These are phyloP conservation scores for Syrmaticus mikado DNA, from an alignment of 2,113 vertebrate species.

Conservation along the genomic window DNA sequence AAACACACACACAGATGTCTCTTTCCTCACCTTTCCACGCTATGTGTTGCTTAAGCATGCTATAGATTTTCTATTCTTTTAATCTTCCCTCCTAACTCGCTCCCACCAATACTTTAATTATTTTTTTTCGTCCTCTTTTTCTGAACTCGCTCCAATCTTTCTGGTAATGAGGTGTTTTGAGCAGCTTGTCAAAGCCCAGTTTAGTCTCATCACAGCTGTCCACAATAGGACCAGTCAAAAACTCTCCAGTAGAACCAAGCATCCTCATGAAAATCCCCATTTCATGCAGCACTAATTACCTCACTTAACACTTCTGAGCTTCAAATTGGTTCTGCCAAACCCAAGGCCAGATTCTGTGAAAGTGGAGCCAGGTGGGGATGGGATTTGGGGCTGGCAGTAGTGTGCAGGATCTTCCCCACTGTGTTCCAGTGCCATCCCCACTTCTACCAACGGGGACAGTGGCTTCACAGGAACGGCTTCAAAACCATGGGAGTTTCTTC, in stretches of 20 bases:
- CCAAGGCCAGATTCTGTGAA: background rate
- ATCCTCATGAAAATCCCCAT: background rate
- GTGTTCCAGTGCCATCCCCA: background rate
- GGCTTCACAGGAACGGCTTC: background rate
- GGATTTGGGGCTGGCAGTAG: background rate
- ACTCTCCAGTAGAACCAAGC: background rate
- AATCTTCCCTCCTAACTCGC: background rate
- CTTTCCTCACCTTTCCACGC: background rate
- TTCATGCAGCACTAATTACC: background rate
- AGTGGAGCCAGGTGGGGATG: background rate
- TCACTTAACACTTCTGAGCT: background rate
- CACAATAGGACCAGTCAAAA: background rate
- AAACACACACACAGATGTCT: background rate
- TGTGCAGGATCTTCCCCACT: background rate
- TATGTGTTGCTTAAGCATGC: background rate
- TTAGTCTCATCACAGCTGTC: background rate
- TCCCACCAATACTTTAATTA: background rate
- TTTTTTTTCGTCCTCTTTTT: background rate
- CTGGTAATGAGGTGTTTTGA: background rate
- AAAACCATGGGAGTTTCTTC: conserved; percentile 20
- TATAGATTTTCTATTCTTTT: background rate
- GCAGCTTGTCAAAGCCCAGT: background rate
- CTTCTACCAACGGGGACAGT: background rate
- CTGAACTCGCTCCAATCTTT: background rate
- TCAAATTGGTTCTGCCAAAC: background rate